These are phyloP conservation scores for Drosophila lowei DNA, from an alignment of 1,140 invertebrate species.

Conservation along the genomic window DNA sequence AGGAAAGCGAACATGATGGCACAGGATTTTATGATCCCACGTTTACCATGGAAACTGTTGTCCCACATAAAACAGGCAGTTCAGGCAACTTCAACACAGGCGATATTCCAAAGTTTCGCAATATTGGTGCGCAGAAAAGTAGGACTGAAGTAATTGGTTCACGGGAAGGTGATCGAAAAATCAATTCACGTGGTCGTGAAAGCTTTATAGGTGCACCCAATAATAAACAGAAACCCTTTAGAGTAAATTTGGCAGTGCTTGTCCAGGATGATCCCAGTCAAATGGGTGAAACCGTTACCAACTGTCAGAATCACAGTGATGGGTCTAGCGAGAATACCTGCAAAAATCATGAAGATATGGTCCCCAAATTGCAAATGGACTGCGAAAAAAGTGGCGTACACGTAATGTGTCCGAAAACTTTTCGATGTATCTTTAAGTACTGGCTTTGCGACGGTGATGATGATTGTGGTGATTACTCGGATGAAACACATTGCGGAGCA, in stretches of 20 bases:
- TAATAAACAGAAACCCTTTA: constrained; percentile 76
- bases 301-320: constrained; percentile 84
- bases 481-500: constrained; percentile 90
- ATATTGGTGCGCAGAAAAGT: constrained; percentile 59
- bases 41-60: constrained; percentile 52
- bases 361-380: constrained; percentile 84
- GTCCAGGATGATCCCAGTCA: constrained; percentile 73
- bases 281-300: constrained; percentile 35
- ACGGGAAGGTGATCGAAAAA: constrained; percentile 61
- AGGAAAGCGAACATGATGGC: constrained; percentile 35
- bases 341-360: constrained; percentile 79
- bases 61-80: constrained; percentile 39
- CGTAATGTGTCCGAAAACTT: constrained; percentile 87
- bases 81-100: constrained; percentile 26
- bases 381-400: constrained; percentile 86
- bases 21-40: constrained; percentile 46
- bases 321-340: constrained; percentile 89
- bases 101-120: constrained; percentile 62
- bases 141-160: constrained; percentile 63
- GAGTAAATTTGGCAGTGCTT: constrained; percentile 51
- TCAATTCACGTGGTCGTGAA: constrained; percentile 53
- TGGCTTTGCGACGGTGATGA: constrained; percentile 92
- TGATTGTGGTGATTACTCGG: constrained; percentile 92
- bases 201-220: constrained; percentile 60
- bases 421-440: constrained; percentile 89